Conservation (phyloP, 2,797 vertebrate species). For the Sarcophilus harrisii region DNA sequence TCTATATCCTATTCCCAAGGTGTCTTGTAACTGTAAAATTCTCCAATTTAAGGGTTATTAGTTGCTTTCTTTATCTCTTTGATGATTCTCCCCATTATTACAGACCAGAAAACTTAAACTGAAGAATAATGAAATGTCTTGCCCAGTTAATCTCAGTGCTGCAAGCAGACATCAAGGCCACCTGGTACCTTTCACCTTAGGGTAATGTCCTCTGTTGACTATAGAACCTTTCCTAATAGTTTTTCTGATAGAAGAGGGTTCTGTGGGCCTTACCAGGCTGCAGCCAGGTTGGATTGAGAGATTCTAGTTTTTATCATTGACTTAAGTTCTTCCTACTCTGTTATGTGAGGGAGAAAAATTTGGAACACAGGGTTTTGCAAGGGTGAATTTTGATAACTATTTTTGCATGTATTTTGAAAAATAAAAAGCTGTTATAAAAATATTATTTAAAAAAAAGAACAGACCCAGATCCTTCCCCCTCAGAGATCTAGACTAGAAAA, state of each 20-base stretch:
- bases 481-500: not conserved
- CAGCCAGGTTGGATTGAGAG: not conserved
- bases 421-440: too few species aligned
- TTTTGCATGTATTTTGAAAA: too few species aligned
- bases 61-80: not conserved
- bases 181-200: not conserved
- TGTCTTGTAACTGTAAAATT: not conserved
- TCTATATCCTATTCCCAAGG: not conserved
- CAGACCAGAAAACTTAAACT: not conserved
- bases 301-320: not conserved
- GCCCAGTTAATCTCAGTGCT: not conserved
- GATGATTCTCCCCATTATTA: not conserved
- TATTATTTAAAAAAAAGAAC: not conserved
- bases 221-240: not conserved
- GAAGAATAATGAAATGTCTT: not conserved
- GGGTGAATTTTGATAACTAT: too few species aligned
- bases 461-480: not conserved
- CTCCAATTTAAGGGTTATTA: not conserved
- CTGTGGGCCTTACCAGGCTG: not conserved
- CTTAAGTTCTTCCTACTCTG: not conserved
- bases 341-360: not conserved
- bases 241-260: not conserved
- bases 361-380: too few species aligned
- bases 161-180: not conserved
- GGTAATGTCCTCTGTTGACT: not conserved